phyloP scores from a whole-genome alignment of 2,113 vertebrate genomes.

The Tachysurus vachellii region DNA sequence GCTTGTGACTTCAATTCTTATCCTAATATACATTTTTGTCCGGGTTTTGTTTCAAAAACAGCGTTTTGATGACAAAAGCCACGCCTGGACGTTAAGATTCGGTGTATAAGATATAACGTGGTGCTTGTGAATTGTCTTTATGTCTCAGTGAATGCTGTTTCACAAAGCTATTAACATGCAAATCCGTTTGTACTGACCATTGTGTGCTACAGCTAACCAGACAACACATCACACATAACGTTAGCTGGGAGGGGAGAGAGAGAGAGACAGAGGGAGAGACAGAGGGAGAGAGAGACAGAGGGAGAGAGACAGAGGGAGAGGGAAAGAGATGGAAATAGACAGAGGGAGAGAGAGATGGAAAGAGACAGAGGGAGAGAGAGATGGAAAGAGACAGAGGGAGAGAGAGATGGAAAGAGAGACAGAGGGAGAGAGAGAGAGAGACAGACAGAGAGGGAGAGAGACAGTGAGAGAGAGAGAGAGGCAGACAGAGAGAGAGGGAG shows the following conservation, averaged over 20 bases:
- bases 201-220: slow-evolving; percentile 8
- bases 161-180: slow-evolving; percentile 37
- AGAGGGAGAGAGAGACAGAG: too few species aligned
- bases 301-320: too few species aligned
- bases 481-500: too few species aligned
- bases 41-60: not conserved
- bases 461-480: too few species aligned
- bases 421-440: too few species aligned
- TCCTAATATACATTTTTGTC: not conserved
- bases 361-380: too few species aligned
- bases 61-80: not conserved
- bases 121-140: not conserved
- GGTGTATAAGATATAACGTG: not conserved
- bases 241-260: not conserved
- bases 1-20: not conserved
- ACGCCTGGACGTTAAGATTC: not conserved
- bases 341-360: too few species aligned
- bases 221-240: not conserved
- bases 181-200: slow-evolving; percentile 6
- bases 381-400: too few species aligned
- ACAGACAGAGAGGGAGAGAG: too few species aligned
- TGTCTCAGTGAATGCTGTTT: slow-evolving; percentile 13
- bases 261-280: not conserved
- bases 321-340: not conserved
- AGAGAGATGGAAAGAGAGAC: too few species aligned